These are phyloP conservation scores for Suncus etruscus DNA, from an alignment of 2,113 vertebrate species.

Conservation along the genomic window DNA sequence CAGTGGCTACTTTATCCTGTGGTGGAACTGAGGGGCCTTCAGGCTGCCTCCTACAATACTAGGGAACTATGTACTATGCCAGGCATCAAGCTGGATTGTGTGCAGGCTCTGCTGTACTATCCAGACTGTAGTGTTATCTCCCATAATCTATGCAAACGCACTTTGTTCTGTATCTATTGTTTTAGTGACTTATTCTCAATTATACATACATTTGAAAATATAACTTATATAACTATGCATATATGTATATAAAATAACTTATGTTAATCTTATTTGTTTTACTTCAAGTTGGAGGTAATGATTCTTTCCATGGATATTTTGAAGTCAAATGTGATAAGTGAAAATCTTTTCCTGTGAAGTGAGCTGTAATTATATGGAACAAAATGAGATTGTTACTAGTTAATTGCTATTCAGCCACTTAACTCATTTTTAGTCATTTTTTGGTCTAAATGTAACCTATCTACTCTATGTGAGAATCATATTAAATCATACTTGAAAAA, in stretches of 20 bases:
- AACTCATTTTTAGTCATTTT: not conserved
- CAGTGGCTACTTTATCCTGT: too few species aligned
- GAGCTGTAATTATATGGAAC: not conserved
- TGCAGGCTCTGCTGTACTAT: too few species aligned
- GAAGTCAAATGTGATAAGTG: slow-evolving; percentile 29
- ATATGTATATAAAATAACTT: not conserved
- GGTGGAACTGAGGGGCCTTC: too few species aligned
- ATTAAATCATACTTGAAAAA: not conserved
- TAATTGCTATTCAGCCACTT: not conserved
- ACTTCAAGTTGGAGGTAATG: not conserved
- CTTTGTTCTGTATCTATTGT: not conserved
- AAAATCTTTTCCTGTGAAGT: not conserved
- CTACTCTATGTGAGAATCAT: not conserved
- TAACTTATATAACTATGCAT: not conserved
- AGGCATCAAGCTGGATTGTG: too few species aligned
- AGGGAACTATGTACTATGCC: too few species aligned
- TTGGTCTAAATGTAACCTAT: not conserved
- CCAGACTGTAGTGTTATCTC: not conserved
- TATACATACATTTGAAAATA: not conserved
- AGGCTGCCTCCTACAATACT: too few species aligned
- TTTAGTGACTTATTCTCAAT: not conserved
- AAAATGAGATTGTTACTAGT: not conserved
- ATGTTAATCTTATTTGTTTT: slow-evolving; percentile 3
- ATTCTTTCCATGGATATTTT: not conserved
- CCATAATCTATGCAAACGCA: not conserved